Conservation (phyloP, 2,888 invertebrate species). For the Melikaiella ostensackeni region DNA sequence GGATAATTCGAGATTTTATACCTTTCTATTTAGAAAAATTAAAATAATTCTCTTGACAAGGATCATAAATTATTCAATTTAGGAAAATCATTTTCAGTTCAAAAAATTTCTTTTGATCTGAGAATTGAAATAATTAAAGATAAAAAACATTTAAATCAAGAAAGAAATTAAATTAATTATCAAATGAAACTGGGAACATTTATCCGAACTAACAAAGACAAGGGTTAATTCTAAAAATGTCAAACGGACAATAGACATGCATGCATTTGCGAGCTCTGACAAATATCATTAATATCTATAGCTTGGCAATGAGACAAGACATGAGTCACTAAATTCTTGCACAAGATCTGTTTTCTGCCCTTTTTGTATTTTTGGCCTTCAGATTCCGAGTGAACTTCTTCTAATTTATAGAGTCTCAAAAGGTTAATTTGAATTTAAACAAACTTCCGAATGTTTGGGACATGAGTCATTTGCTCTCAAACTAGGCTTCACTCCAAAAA, state of each 20-base stretch:
- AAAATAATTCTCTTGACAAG: no score
- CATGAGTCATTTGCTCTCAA: background rate
- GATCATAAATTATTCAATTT: no score
- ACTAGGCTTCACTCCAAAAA: background rate
- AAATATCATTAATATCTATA: background rate
- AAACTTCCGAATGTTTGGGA: background rate
- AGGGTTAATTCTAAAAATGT: background rate
- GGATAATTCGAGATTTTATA: background rate
- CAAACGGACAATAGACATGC: conserved; percentile 1
- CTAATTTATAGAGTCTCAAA: background rate
- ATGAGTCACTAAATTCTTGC: background rate
- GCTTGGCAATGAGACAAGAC: background rate
- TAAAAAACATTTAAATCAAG: no score
- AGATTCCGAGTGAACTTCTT: background rate
- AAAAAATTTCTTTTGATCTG: no score
- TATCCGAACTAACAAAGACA: background rate
- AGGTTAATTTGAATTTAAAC: background rate
- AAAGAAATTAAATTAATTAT: background rate
- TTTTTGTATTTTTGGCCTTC: background rate
- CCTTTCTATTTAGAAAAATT: background rate
- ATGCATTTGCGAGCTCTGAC: background rate
- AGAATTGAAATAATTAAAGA: no score
- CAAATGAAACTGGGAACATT: background rate
- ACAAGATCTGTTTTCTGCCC: background rate
- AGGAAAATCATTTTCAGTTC: no score